Percentiles rank a stretch among this genome's conserved stretches.
Evolutionary conservation across 2,888 invertebrate genomes (phyloP).

Genomic region (Athrips mouffetella): DNA sequence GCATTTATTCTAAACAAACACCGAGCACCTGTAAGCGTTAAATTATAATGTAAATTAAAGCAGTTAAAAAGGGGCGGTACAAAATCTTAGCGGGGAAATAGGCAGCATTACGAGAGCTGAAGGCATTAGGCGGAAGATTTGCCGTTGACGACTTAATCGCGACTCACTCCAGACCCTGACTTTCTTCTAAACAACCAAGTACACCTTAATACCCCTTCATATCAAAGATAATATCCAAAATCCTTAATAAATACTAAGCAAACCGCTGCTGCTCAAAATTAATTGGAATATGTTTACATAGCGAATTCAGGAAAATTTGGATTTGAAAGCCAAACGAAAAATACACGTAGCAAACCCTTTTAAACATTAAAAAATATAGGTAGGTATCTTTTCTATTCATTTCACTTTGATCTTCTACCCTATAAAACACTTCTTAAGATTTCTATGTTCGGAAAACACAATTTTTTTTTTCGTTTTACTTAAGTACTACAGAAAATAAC

Average conservation of each 20-base stretch:
- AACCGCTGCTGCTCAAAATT: conserved; percentile 16
- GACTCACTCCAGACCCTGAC: conserved; percentile 37
- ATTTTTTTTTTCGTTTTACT: conserved; percentile 38
- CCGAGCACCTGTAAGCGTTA: too few relatives aligned
- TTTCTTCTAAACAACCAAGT: conserved; percentile 28
- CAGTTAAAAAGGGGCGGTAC: too few relatives aligned
- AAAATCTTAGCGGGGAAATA: conserved; percentile 30
- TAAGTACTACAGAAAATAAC: too few relatives aligned
- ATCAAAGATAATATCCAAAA: conserved; percentile 6
- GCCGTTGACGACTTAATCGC: conserved; percentile 42
- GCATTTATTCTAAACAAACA: too few relatives aligned
- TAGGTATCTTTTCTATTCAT: conserved; percentile 49
- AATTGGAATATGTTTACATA: conserved; percentile 27
- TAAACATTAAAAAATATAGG: conserved; percentile 43
- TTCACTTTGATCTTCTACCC: conserved; percentile 54
- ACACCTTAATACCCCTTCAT: conserved; percentile 7
- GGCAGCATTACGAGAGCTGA: conserved; percentile 31
- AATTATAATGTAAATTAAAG: too few relatives aligned
- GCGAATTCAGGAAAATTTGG: conserved; percentile 30
- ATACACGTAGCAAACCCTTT: conserved; percentile 32
- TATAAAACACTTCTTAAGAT: conserved; percentile 49
- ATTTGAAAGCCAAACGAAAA: conserved; percentile 34
- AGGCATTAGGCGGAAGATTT: conserved; percentile 41
- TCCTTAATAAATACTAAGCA: not conserved
- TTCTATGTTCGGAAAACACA: conserved; percentile 44